These are phyloP conservation scores for Arvicola amphibius DNA, from an alignment of 2,797 vertebrate species.

Conservation along the genomic window DNA sequence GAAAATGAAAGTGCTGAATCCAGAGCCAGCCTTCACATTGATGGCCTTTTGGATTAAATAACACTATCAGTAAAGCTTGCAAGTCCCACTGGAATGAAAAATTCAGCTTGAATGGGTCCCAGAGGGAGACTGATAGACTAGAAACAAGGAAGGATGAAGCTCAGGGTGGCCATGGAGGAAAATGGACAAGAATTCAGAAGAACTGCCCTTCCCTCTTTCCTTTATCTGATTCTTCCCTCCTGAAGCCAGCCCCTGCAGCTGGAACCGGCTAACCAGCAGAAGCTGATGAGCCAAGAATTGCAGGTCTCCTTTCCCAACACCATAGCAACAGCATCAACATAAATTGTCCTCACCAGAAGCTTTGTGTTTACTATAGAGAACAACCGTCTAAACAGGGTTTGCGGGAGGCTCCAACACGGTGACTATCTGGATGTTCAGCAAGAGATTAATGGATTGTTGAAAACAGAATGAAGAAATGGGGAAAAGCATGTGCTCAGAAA, in stretches of 20 bases:
- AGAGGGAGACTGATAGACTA: neutral
- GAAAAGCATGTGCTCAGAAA: neutral
- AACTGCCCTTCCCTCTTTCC: neutral
- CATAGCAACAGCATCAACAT: neutral
- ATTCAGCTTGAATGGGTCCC: neutral
- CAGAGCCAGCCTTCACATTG: neutral
- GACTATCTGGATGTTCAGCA: too few relatives aligned
- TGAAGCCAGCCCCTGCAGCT: neutral
- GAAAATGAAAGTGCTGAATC: neutral
- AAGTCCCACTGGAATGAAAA: neutral
- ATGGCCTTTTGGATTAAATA: neutral
- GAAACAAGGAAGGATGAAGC: neutral
- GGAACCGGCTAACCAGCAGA: neutral
- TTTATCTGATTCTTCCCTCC: neutral
- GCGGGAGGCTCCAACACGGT: neutral
- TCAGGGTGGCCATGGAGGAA: neutral
- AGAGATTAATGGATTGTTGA: neutral
- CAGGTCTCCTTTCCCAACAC: neutral
- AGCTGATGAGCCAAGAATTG: neutral
- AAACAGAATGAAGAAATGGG: neutral
- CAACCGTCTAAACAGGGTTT: neutral
- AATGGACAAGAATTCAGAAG: neutral
- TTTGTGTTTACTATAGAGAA: neutral
- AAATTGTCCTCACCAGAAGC: slow-evolving; percentile 1
- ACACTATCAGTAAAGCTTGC: neutral